Percentiles rank a stretch among this genome's conserved stretches.
Conservation (phyloP, 2,888 invertebrate species). For the Gymnosoma rotundatum region DNA sequence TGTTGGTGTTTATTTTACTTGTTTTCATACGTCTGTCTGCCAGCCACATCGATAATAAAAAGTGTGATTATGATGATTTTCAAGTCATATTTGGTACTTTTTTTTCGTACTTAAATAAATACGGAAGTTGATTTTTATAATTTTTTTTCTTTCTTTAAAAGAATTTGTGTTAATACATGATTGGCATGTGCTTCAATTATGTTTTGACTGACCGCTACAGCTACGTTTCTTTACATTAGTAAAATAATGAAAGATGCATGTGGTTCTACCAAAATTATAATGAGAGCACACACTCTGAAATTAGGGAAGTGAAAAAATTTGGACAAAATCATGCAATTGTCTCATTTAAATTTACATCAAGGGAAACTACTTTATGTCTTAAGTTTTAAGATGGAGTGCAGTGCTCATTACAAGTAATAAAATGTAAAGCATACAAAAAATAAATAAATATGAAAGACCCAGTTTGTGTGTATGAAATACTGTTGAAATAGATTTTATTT, state of each 20-base stretch:
- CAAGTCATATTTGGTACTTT: slow-evolving; percentile 57
- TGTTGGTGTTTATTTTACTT: slow-evolving; percentile 19
- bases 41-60: slow-evolving; percentile 23
- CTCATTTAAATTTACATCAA: slow-evolving; percentile 39
- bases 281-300: neutral
- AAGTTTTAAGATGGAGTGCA: no score
- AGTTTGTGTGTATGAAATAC: no score
- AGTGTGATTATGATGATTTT: slow-evolving; percentile 61
- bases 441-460: no score
- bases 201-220: slow-evolving; percentile 19
- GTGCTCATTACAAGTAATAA: no score
- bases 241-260: slow-evolving; percentile 37
- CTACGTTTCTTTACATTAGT: slow-evolving; percentile 16
- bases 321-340: slow-evolving; percentile 55
- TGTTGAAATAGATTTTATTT: no score
- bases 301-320: slow-evolving; percentile 50
- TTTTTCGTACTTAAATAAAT: slow-evolving; percentile 46
- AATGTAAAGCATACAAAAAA: no score
- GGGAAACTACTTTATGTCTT: neutral
- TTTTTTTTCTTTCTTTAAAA: slow-evolving; percentile 23
- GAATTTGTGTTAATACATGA: slow-evolving; percentile 62
- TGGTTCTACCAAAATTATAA: slow-evolving; percentile 8
- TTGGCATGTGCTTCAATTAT: slow-evolving; percentile 63
- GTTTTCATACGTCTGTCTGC: slow-evolving; percentile 8
- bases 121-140: slow-evolving; percentile 56